phyloP scores from a whole-genome alignment of 2,113 vertebrate species.

The Vulpes ferrilata region DNA sequence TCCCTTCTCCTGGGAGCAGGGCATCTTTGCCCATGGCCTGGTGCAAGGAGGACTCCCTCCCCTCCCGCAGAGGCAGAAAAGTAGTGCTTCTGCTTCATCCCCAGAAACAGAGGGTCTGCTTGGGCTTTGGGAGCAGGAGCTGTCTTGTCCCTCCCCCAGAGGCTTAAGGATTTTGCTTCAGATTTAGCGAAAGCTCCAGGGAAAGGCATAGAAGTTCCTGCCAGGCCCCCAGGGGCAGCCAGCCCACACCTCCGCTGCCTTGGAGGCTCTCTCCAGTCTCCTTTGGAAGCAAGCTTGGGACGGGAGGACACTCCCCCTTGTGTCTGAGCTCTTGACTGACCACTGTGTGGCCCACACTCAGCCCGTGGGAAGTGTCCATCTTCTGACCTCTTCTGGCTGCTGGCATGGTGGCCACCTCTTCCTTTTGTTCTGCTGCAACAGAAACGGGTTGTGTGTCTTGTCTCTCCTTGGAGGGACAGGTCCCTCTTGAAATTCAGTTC shows the following conservation, averaged over 20 bases:
- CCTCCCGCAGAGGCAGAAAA: too few species aligned
- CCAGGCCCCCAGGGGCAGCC: not conserved
- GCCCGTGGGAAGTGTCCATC: not conserved
- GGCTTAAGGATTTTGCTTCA: not conserved
- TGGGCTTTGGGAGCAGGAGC: not conserved
- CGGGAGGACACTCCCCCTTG: not conserved
- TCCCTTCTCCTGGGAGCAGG: too few species aligned
- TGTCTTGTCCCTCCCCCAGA: not conserved
- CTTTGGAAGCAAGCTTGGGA: not conserved
- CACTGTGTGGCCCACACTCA: not conserved
- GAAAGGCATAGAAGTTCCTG: too few species aligned
- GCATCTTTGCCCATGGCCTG: not conserved
- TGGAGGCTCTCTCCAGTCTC: not conserved
- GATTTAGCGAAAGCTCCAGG: not conserved
- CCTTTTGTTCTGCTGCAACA: accelerated
- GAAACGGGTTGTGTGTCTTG: accelerated
- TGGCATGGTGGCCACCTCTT: not conserved
- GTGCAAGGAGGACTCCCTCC: not conserved
- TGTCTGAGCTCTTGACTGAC: not conserved
- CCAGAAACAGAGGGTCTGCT: not conserved
- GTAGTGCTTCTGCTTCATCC: not conserved
- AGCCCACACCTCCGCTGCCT: too few species aligned
- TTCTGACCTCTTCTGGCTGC: not conserved
- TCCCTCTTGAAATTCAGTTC: not conserved
- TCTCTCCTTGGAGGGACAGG: not conserved